phyloP scores from a whole-genome alignment of 2,113 vertebrate species.

The Pardalotus punctatus region DNA sequence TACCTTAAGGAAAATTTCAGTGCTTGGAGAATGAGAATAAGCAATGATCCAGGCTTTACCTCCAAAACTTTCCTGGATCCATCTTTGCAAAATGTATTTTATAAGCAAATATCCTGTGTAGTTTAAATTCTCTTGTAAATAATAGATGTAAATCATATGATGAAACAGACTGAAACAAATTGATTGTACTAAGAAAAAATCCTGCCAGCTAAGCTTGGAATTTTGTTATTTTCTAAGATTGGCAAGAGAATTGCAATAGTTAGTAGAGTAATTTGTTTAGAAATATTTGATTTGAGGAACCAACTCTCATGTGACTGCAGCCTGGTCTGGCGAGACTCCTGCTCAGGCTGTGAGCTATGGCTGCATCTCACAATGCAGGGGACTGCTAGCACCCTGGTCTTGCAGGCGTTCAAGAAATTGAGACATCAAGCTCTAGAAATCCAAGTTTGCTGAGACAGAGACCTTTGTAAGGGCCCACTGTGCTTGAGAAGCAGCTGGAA shows the following conservation, averaged over 20 bases:
- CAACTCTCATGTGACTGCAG: rapidly evolving
- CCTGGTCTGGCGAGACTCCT: neutral
- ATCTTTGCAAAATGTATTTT: neutral
- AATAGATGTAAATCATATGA: neutral
- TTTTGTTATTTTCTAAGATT: neutral
- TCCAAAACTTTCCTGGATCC: neutral
- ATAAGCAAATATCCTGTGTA: neutral
- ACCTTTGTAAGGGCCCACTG: neutral
- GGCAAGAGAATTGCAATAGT: neutral
- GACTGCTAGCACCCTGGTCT: neutral
- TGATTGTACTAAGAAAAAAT: neutral
- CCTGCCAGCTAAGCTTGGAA: neutral
- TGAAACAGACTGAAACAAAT: neutral
- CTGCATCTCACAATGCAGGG: neutral
- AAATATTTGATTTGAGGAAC: neutral
- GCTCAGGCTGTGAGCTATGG: rapidly evolving
- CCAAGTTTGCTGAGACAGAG: neutral
- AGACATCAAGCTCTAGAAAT: neutral
- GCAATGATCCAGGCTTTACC: neutral
- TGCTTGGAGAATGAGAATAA: neutral
- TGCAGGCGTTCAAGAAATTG: neutral
- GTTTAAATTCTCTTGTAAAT: neutral
- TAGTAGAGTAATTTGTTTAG: neutral
- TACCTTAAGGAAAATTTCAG: neutral
- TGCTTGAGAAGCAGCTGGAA: neutral